Evolutionary conservation across 2,113 vertebrate genomes (phyloP).

Genomic region (Proteles cristata): DNA sequence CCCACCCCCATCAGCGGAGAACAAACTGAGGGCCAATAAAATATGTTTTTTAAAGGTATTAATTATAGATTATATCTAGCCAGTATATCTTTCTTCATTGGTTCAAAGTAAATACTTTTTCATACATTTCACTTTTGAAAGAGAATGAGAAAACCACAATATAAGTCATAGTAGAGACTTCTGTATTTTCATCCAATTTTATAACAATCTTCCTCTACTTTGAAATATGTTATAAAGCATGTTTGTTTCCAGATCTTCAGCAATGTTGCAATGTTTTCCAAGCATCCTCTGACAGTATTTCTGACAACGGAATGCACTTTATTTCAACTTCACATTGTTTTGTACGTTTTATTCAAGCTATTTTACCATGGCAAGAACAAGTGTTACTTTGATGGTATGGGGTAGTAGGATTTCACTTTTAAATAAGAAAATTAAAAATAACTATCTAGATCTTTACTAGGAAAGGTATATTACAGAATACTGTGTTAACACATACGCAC

Average conservation of each 20-base stretch:
- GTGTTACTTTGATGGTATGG: background rate
- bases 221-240: background rate
- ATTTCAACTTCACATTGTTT: background rate
- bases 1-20: no score
- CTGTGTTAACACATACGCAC: background rate
- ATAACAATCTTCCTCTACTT: background rate
- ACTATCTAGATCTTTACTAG: background rate
- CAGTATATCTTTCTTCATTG: background rate
- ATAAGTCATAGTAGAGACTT: background rate
- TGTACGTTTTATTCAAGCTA: background rate
- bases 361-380: background rate
- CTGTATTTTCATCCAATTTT: background rate
- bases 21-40: no score
- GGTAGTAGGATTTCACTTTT: background rate
- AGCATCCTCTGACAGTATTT: background rate
- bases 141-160: background rate
- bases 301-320: background rate
- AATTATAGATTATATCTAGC: background rate
- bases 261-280: slow-evolving; percentile 31
- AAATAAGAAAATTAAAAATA: background rate
- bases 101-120: background rate
- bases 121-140: background rate
- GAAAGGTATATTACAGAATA: background rate
- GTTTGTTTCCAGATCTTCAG: background rate
- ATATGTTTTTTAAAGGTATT: background rate